phyloP scores from a whole-genome alignment of 2,797 vertebrate genomes.

The Merluccius polli region DNA sequence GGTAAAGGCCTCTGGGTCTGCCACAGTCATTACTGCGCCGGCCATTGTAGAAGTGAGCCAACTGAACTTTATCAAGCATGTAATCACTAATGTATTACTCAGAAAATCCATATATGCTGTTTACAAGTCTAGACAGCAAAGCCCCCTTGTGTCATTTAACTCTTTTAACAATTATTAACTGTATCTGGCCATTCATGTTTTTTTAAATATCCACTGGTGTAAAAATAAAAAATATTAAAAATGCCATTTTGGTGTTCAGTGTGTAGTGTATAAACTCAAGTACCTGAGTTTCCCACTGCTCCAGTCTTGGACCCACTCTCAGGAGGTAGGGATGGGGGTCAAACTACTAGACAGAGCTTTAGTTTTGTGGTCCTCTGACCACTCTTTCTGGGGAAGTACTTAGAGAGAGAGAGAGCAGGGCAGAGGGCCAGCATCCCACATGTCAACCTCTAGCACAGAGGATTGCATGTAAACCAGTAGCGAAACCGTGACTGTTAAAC shows the following conservation, averaged over 20 bases:
- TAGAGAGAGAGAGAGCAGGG: background rate
- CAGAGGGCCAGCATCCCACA: background rate
- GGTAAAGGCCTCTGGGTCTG: background rate
- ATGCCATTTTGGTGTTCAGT: background rate
- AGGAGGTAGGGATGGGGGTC: background rate
- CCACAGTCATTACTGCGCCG: background rate
- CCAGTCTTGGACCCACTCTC: background rate
- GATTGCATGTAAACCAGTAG: background rate
- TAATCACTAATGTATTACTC: background rate
- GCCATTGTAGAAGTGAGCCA: background rate
- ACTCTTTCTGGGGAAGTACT: background rate
- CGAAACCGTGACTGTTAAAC: too few relatives aligned
- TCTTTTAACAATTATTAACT: background rate
- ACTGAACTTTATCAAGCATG: background rate
- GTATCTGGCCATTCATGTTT: background rate
- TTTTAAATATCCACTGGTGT: too few relatives aligned
- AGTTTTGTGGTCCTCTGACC: background rate
- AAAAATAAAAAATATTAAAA: background rate
- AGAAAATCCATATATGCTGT: background rate
- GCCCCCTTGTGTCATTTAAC: background rate
- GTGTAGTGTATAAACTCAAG: background rate
- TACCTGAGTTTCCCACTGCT: background rate
- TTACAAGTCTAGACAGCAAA: background rate
- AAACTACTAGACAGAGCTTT: background rate
- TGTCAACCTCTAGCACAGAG: background rate